Conservation (phyloP, 2,888 invertebrate species). For the Ceriagrion tenellum region DNA sequence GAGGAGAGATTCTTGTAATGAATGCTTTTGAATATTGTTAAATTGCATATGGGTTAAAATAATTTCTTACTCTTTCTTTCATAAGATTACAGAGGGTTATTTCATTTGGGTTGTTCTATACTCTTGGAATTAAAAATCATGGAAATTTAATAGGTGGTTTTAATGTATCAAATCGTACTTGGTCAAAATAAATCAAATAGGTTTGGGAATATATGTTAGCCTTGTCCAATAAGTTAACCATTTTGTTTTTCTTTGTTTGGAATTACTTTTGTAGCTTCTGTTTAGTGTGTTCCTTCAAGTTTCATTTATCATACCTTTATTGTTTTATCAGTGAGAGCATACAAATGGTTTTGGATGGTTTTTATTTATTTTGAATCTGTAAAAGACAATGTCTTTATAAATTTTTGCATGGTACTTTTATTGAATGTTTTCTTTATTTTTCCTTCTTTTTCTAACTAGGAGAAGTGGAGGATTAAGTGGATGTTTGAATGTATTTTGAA, state of each 20-base stretch:
- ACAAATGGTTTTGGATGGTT: background rate
- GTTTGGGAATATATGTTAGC: background rate
- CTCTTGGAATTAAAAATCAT: too few species aligned
- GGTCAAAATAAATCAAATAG: background rate
- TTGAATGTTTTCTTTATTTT: conserved; percentile 30
- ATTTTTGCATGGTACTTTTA: conserved; percentile 41
- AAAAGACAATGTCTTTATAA: conserved; percentile 5
- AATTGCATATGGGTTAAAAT: background rate
- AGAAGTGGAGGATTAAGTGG: conserved; percentile 43
- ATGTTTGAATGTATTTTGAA: conserved; percentile 15
- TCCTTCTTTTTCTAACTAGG: conserved; percentile 37
- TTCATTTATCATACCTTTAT: background rate
- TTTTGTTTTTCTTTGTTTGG: background rate
- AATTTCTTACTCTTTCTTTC: background rate
- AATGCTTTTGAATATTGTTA: background rate
- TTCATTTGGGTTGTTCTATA: background rate
- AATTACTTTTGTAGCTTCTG: background rate
- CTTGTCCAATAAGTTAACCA: background rate
- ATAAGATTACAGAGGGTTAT: background rate
- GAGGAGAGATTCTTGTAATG: background rate
- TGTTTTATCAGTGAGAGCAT: conserved; percentile 2
- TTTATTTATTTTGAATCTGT: conserved; percentile 1
- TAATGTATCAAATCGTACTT: background rate
- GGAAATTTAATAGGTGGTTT: background rate
- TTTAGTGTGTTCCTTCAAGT: background rate